phyloP scores from a whole-genome alignment of 2,888 invertebrate species.

The Perizoma affinitatum region DNA sequence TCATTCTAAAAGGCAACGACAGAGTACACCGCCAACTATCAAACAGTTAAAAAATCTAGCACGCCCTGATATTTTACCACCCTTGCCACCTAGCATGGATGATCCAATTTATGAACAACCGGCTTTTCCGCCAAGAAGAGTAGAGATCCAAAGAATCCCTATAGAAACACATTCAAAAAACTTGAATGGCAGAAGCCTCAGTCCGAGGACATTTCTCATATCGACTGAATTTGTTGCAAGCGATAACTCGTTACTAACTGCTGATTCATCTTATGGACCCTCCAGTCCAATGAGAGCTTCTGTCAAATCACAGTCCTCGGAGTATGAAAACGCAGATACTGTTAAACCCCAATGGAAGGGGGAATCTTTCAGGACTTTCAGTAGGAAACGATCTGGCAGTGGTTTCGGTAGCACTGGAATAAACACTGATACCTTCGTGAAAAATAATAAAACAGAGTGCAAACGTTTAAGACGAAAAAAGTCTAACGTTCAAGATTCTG shows the following conservation, averaged over 20 bases:
- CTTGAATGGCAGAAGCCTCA: constrained; percentile 86
- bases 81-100: constrained; percentile 83
- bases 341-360: constrained; percentile 44
- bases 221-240: constrained; percentile 49
- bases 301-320: constrained; percentile 78
- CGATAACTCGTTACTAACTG: constrained; percentile 49
- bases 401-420: constrained; percentile 45
- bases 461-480: constrained; percentile 67
- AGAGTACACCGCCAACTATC: constrained; percentile 79
- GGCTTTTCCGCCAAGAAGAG: constrained; percentile 81
- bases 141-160: constrained; percentile 59
- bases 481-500: constrained; percentile 88
- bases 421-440: constrained; percentile 73
- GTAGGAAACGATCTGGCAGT: constrained; percentile 51
- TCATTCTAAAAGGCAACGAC: constrained; percentile 89
- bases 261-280: constrained; percentile 60
- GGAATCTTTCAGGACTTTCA: constrained; percentile 55
- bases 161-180: constrained; percentile 86
- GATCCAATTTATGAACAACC: constrained; percentile 85
- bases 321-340: constrained; percentile 70
- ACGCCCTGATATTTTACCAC: constrained; percentile 88
- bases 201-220: constrained; percentile 67
- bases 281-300: constrained; percentile 79
- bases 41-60: constrained; percentile 76
- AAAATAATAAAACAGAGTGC: constrained; percentile 57